These are phyloP conservation scores for Epizoanthus rinbou DNA, from an alignment of 92 coral and sea anemone species.

Conservation along the genomic window DNA sequence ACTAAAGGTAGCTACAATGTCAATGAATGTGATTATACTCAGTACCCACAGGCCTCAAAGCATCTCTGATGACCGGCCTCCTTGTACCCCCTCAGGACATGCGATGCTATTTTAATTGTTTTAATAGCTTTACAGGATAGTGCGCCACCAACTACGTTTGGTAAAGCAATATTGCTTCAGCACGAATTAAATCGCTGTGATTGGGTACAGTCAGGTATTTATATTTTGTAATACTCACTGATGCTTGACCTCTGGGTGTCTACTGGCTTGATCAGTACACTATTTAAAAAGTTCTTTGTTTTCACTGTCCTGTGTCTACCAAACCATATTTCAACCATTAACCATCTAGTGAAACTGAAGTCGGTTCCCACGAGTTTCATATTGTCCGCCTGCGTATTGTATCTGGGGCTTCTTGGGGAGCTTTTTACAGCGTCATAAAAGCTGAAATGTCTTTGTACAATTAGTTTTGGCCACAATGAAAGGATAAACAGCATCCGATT, in stretches of 20 bases:
- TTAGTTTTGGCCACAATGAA: neutral
- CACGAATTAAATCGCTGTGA: slow-evolving; percentile 7
- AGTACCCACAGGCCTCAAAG: no score
- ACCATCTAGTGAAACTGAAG: neutral
- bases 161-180: neutral
- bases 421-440: neutral
- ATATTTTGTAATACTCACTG: neutral
- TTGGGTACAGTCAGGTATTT: neutral
- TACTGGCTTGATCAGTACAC: neutral
- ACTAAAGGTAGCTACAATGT: no score
- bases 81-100: no score
- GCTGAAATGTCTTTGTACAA: no score
- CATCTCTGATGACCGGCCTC: no score
- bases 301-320: neutral
- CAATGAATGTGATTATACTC: no score
- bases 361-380: neutral
- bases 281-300: neutral
- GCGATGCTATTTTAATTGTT: no score
- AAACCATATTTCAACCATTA: neutral
- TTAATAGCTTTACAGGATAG: no score
- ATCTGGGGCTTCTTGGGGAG: neutral
- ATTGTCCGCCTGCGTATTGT: no score
- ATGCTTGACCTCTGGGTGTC: slow-evolving; percentile 9
- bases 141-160: neutral
- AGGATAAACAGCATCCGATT: neutral